These are phyloP conservation scores for Latrodectus hesperus DNA, from an alignment of 2,888 invertebrate species.

Conservation along the genomic window DNA sequence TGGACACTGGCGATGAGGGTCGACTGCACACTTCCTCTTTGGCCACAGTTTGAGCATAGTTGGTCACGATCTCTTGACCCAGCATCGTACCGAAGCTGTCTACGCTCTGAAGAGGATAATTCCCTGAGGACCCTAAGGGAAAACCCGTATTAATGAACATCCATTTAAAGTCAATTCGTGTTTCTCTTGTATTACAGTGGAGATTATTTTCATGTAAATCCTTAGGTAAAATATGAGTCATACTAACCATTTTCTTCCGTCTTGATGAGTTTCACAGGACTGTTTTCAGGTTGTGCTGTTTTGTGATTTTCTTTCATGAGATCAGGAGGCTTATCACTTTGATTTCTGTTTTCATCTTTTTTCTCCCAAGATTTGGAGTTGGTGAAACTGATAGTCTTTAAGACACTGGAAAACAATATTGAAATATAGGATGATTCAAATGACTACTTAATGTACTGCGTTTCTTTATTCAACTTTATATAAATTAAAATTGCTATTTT, in stretches of 20 bases:
- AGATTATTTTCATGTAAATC: too few species aligned
- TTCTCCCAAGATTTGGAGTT: constrained; percentile 61
- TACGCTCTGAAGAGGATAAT: constrained; percentile 72
- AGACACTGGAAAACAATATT: constrained; percentile 79
- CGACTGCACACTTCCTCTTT: constrained; percentile 66
- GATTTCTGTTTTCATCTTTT: constrained; percentile 70
- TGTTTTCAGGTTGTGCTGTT: constrained; percentile 80
- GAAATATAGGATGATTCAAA: too few species aligned
- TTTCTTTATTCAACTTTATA: too few species aligned
- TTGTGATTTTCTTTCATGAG: constrained; percentile 86
- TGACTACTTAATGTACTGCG: too few species aligned
- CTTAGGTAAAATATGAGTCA: background rate
- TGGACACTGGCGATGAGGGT: constrained; percentile 64
- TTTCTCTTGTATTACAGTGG: too few species aligned
- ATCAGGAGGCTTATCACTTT: constrained; percentile 75
- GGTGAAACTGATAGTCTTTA: constrained; percentile 84
- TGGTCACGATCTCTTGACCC: constrained; percentile 84
- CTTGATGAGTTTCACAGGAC: constrained; percentile 76
- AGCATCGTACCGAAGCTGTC: constrained; percentile 77
- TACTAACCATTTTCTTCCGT: constrained; percentile 75
- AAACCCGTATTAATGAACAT: background rate
- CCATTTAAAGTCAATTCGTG: too few species aligned
- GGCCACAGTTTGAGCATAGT: constrained; percentile 68
- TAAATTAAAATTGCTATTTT: too few species aligned
- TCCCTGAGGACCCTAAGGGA: constrained; percentile 31